phyloP scores from a whole-genome alignment of 2,888 invertebrate species.

The Apantesis nais region DNA sequence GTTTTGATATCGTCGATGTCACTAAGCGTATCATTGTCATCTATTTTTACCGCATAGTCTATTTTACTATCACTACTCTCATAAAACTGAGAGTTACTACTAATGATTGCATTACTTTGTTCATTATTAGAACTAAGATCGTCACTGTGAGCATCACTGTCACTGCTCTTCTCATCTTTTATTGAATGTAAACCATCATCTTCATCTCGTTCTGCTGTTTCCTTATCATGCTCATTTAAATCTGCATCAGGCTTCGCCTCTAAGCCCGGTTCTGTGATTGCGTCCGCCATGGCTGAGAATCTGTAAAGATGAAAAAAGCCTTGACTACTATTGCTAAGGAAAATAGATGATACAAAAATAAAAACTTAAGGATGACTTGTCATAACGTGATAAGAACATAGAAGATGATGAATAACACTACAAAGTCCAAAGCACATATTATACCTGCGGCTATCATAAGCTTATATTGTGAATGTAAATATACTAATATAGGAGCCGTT shows the following conservation, averaged over 20 bases:
- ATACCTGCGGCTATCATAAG: slow-evolving; percentile 17
- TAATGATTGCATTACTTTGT: slow-evolving; percentile 72
- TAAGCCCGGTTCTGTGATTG: slow-evolving; percentile 33
- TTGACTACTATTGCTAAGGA: neutral
- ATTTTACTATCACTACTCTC: slow-evolving; percentile 82
- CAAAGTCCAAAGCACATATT: neutral
- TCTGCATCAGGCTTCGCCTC: slow-evolving; percentile 36
- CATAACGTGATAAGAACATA: neutral
- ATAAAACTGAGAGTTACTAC: slow-evolving; percentile 81
- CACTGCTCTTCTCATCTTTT: slow-evolving; percentile 72
- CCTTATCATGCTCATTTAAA: slow-evolving; percentile 44
- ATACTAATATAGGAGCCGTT: slow-evolving; percentile 34
- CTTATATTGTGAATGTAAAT: slow-evolving; percentile 23
- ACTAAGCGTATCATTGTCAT: slow-evolving; percentile 82
- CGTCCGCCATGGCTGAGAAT: slow-evolving; percentile 58
- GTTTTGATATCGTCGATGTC: slow-evolving; percentile 84
- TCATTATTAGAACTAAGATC: slow-evolving; percentile 75
- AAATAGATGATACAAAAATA: neutral
- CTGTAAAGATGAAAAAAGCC: slow-evolving; percentile 54
- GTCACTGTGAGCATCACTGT: slow-evolving; percentile 78
- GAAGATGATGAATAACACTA: neutral
- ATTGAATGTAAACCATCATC: slow-evolving; percentile 61
- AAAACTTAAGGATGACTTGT: neutral
- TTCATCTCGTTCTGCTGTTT: slow-evolving; percentile 45
- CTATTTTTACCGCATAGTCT: slow-evolving; percentile 80